Evolutionary conservation across 2,797 vertebrate genomes (phyloP), one percentile per base, ranked within the genome.

Genomic region (Rhadinocentrus ornatus): DNA sequence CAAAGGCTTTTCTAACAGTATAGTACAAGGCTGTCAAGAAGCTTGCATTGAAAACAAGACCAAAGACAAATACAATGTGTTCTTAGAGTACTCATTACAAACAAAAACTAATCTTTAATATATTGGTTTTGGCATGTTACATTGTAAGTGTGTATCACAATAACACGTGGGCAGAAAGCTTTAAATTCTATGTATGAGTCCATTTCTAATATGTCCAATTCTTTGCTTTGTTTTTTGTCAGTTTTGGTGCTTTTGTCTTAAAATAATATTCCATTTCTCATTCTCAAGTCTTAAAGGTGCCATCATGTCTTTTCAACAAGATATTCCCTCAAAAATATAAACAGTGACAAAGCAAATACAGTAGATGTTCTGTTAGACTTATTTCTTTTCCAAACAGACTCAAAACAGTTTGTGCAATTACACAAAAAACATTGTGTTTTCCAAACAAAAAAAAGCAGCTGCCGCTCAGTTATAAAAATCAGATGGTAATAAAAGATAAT

Each of bases 391-490:
- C 48, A 26, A 37, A 27, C 4, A 6, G 22, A 26, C 10, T 34
- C 15, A 32, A 69, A 31, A 44, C 1, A 18, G 3, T 44, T 24
- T 32, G 3, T 16, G 15, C 10, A 55, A 12, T 62, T 26, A 32
- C 16, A 59, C 22, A 41, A 57, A 60, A 73, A 70, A 72, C 55
- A 3, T 6, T 15, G 4, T 29, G 10, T 58, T 37, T 50, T 56
- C n/a, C 41, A 39, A 62, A 62, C 13, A 59, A 70, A 66, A 27
- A 5, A 66, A 50, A 69, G 13, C 24, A 53, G 56, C 37, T 16
- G 29, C 8, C 26, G 18, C 13, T 29, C 16, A 18, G 6, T 4
- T 52, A 46, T 10, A n/a, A 60, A 62, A 53, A 44, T 41, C 11
- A 13, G 11, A 37, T 13, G 35, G 35, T 37, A 37, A 37, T 13